A percentile compares a stretch with the other conserved stretches of the same genome.
These are phyloP conservation scores for Australoheros facetus DNA, from an alignment of 2,797 vertebrate genomes.

Conservation along the genomic window DNA sequence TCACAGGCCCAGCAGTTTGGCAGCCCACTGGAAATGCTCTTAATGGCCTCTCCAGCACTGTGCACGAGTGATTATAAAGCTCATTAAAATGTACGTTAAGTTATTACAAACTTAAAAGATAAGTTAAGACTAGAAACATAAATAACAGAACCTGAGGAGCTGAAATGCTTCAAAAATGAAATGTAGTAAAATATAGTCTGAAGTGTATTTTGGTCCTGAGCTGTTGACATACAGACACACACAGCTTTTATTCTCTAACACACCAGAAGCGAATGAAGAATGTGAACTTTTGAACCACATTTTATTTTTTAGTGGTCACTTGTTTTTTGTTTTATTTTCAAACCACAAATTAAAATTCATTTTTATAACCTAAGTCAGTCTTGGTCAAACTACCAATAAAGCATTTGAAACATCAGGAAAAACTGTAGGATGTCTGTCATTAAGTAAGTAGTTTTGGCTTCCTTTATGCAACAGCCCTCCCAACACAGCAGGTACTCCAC, in stretches of 20 bases:
- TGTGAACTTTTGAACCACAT: constrained; percentile 40
- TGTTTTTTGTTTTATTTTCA: constrained; percentile 3
- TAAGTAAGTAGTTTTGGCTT: neutral
- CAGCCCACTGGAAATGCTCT: neutral
- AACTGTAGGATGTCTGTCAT: constrained; percentile 12
- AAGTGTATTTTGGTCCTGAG: neutral
- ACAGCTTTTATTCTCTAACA: neutral
- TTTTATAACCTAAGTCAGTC: constrained; percentile 8
- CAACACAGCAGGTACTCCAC: constrained; percentile 37
- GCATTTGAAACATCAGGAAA: neutral
- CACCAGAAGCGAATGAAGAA: neutral
- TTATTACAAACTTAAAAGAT: neutral
- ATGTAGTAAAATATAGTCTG: no score
- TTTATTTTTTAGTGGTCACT: constrained; percentile 13
- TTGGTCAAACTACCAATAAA: neutral
- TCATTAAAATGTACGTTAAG: neutral
- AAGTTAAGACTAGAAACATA: neutral
- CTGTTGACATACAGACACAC: neutral
- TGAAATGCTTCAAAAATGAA: neutral
- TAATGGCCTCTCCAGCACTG: neutral
- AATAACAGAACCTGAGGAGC: neutral
- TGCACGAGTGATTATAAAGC: neutral
- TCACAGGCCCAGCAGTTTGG: neutral
- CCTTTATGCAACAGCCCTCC: constrained; percentile 9
- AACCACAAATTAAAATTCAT: constrained; percentile 19